Conservation (phyloP, 2,113 vertebrate species). For the Coptodon rendalli region DNA sequence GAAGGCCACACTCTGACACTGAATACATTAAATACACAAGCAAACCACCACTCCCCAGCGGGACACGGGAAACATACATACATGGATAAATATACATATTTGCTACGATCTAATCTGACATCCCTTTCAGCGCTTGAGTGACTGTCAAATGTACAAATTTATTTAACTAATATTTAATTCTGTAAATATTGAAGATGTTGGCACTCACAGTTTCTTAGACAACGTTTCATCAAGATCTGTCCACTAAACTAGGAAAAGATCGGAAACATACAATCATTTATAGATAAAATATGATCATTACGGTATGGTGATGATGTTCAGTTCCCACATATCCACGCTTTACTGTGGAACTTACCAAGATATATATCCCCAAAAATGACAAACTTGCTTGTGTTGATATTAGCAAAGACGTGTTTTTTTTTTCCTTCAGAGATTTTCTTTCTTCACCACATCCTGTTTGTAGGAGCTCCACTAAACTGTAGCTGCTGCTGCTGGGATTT, state of each 20-base stretch:
- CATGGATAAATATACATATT: background rate
- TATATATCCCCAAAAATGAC: background rate
- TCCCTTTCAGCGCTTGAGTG: background rate
- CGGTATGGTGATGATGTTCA: background rate
- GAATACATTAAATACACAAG: background rate
- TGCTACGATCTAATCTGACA: background rate
- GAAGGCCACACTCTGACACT: background rate
- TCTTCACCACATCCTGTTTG: background rate
- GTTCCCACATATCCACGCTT: background rate
- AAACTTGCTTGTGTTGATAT: background rate
- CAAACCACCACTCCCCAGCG: background rate
- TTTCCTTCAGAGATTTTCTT: background rate
- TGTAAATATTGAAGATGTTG: background rate
- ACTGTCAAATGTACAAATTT: background rate
- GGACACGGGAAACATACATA: background rate
- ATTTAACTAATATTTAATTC: background rate
- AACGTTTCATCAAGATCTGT: background rate
- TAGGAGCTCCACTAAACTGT: background rate
- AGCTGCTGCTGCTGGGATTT: background rate
- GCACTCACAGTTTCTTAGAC: background rate
- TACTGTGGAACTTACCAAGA: background rate
- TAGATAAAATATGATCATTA: background rate
- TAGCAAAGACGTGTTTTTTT: background rate
- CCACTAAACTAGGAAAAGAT: background rate
- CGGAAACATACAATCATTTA: rapidly evolving